phyloP scores from a whole-genome alignment of 37 sponge, comb jelly and placozoan genomes.

The Bolinopsis microptera region DNA sequence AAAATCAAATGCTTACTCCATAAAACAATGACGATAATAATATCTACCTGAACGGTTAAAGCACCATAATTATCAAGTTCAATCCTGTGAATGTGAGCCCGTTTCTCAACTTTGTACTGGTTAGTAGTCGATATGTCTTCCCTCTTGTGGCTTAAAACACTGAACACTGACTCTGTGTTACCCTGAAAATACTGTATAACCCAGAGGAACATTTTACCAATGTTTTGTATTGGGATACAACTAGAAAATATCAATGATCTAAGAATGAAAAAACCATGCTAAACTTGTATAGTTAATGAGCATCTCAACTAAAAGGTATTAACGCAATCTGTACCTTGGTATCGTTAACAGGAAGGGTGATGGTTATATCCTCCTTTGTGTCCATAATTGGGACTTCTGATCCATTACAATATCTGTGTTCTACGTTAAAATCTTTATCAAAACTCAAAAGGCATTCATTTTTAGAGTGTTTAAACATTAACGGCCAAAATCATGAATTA shows the following conservation, averaged over 20 bases:
- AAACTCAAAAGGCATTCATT: no score
- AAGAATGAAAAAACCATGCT: no score
- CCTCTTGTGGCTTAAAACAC: slow-evolving; percentile 42
- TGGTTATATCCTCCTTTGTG: slow-evolving; percentile 33
- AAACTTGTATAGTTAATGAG: not conserved
- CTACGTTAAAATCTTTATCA: not conserved
- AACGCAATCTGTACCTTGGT: not conserved
- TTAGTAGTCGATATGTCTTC: slow-evolving; percentile 3
- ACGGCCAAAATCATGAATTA: no score
- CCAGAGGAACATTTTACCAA: not conserved
- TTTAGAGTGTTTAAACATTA: no score
- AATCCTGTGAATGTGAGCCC: slow-evolving; percentile 53
- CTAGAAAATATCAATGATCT: no score
- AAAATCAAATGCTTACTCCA: no score
- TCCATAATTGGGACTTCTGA: not conserved
- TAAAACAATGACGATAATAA: no score
- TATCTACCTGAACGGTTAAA: slow-evolving; percentile 25
- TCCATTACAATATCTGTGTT: slow-evolving; percentile 54
- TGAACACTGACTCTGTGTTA: slow-evolving; percentile 42
- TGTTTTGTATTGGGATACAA: not conserved
- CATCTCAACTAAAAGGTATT: no score
- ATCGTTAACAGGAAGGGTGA: slow-evolving; percentile 27
- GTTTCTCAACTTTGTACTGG: slow-evolving; percentile 57
- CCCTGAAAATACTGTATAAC: not conserved
- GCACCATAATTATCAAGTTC: not conserved